Conservation (phyloP, 2,797 vertebrate genomes). For the Fistularia tabacaria region DNA sequence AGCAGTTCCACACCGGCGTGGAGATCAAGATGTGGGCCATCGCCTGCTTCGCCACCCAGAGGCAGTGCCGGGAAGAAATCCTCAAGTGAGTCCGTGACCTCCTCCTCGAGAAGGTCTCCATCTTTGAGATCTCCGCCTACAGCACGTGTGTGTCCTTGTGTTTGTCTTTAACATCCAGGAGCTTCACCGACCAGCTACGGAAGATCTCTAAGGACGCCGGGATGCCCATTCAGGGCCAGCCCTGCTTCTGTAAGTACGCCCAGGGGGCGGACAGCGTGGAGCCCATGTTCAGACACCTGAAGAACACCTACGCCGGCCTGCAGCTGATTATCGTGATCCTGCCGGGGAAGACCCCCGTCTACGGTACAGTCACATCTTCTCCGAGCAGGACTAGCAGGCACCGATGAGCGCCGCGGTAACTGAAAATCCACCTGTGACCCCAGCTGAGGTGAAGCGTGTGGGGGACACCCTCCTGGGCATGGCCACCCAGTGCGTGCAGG, state of each 20-base stretch:
- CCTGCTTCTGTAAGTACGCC: constrained; percentile 90
- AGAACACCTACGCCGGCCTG: constrained; percentile 92
- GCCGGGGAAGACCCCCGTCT: constrained; percentile 93
- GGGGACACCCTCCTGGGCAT: constrained; percentile 96
- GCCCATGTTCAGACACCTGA: constrained; percentile 97
- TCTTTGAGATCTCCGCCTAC: too few species aligned
- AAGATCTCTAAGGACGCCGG: too few species aligned
- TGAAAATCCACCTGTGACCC: constrained; percentile 6
- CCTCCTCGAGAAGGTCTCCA: too few species aligned
- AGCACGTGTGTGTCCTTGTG: too few species aligned
- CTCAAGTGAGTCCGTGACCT: constrained; percentile 81
- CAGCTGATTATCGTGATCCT: constrained; percentile 97
- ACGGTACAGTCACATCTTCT: constrained; percentile 73
- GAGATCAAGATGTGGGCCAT: constrained; percentile 97
- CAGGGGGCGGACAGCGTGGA: constrained; percentile 98
- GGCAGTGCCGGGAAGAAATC: constrained; percentile 96
- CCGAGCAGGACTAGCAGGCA: too few species aligned
- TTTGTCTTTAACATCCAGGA: constrained; percentile 39
- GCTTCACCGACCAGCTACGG: constrained; percentile 84
- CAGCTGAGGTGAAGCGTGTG: constrained; percentile 96
- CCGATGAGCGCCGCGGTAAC: too few species aligned
- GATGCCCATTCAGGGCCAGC: too few species aligned
- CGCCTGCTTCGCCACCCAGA: constrained; percentile 78
- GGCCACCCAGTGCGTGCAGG: constrained; percentile 97
- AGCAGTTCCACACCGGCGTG: constrained; percentile 96